Percentiles rank a stretch among this genome's conserved stretches.
These are phyloP conservation scores for Pogonocichla stellata DNA, from an alignment of 2,113 vertebrate species.

Conservation along the genomic window DNA sequence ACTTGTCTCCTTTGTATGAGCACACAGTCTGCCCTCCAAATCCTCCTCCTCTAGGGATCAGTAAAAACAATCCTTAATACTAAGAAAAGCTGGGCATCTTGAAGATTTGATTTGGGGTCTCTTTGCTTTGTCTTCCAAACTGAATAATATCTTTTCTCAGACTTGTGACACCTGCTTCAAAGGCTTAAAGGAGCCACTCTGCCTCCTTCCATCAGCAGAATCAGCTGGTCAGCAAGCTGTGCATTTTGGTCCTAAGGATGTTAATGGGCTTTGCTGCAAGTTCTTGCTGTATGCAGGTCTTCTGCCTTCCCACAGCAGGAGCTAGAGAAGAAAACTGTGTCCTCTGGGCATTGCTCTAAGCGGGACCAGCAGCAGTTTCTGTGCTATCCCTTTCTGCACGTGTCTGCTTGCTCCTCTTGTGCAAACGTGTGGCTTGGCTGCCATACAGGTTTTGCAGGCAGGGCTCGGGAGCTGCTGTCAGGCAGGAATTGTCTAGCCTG, in stretches of 20 bases:
- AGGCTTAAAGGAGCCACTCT: not conserved
- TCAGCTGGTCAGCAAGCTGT: not conserved
- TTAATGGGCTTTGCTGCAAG: not conserved
- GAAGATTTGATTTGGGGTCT: not conserved
- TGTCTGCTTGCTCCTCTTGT: not conserved
- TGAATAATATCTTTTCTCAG: not conserved
- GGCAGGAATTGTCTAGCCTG: constrained; percentile 46
- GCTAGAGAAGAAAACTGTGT: not conserved
- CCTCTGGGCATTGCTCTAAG: not conserved
- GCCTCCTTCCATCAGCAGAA: constrained; percentile 9
- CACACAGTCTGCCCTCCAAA: not conserved
- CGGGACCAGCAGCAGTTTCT: not conserved
- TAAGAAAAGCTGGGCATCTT: not conserved
- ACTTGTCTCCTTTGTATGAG: not conserved
- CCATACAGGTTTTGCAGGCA: not conserved
- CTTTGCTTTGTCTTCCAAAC: constrained; percentile 21
- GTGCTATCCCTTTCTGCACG: not conserved
- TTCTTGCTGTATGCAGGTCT: not conserved
- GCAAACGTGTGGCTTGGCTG: constrained; percentile 30
- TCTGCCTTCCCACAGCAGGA: not conserved
- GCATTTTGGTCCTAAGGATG: not conserved
- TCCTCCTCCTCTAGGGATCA: not conserved
- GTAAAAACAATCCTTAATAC: not conserved
- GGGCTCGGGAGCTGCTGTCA: not conserved
- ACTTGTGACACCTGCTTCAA: not conserved